Percentiles rank a stretch among this genome's conserved stretches.
Evolutionary conservation across 2,888 invertebrate genomes (phyloP).

Genomic region (Leucozona laternaria): DNA sequence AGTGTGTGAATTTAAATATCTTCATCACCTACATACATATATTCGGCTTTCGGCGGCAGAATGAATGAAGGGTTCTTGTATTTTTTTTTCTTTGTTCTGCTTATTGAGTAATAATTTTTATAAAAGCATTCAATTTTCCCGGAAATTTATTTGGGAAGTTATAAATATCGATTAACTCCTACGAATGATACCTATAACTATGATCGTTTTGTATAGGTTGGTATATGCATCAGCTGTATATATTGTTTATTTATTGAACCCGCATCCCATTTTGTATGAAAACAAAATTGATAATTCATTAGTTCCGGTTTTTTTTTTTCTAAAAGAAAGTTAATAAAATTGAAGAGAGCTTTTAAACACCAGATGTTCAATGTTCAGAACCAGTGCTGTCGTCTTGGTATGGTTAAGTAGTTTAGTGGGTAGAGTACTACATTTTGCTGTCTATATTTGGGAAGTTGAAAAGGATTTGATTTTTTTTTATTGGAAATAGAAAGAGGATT

Average conservation of each 20-base stretch:
- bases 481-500: no score
- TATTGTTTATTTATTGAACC: slow-evolving; percentile 7
- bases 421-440: no score
- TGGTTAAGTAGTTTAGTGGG: not conserved
- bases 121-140: not conserved
- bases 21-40: slow-evolving; percentile 55
- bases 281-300: slow-evolving; percentile 23
- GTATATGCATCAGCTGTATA: not conserved
- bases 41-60: not conserved
- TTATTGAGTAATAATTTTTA: slow-evolving; percentile 46
- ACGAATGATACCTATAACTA: slow-evolving; percentile 19
- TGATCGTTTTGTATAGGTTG: not conserved
- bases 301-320: slow-evolving; percentile 5
- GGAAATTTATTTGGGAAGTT: slow-evolving; percentile 41
- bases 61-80: not conserved
- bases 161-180: slow-evolving; percentile 55
- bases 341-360: slow-evolving; percentile 26
- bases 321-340: slow-evolving; percentile 13
- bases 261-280: slow-evolving; percentile 3
- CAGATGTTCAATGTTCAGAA: slow-evolving; percentile 1
- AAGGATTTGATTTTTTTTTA: no score
- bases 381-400: not conserved
- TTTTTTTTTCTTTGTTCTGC: slow-evolving; percentile 10
- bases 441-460: no score
- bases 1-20: slow-evolving; percentile 73